Evolutionary conservation across 2,888 invertebrate genomes (phyloP).

Genomic region (Dynastes grantii): DNA sequence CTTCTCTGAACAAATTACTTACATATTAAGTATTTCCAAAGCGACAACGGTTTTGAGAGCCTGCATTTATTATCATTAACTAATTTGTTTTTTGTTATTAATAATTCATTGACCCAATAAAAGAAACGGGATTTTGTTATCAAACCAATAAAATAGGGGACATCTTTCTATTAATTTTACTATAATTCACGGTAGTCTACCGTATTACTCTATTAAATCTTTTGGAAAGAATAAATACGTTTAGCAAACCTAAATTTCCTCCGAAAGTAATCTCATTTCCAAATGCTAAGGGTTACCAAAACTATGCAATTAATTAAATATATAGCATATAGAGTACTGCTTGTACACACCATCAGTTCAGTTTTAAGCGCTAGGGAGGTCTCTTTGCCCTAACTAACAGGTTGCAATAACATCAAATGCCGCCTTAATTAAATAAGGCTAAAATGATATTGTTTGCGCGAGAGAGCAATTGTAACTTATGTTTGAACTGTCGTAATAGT

Average conservation of each 20-base stretch:
- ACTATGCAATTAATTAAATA: background rate
- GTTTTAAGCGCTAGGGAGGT: background rate
- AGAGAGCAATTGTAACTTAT: slow-evolving; percentile 37
- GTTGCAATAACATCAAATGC: slow-evolving; percentile 42
- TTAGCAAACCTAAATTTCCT: background rate
- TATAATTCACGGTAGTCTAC: no score
- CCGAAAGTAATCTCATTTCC: background rate
- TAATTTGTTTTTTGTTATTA: no score
- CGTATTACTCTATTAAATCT: no score
- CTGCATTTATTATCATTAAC: no score
- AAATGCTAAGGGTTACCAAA: background rate
- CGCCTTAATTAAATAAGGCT: slow-evolving; percentile 52
- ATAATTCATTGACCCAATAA: no score
- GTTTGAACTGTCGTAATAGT: slow-evolving; percentile 26
- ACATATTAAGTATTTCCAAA: no score
- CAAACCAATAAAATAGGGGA: no score
- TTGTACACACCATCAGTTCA: slow-evolving; percentile 7
- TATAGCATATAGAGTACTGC: background rate
- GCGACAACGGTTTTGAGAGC: no score
- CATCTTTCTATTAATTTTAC: no score
- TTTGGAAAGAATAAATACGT: background rate
- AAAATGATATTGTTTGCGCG: slow-evolving; percentile 53
- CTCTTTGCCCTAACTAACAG: background rate
- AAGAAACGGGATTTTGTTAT: no score
- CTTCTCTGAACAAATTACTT: no score